These are phyloP conservation scores for Sceloporus undulatus DNA, from an alignment of 2,113 vertebrate species.

Conservation along the genomic window DNA sequence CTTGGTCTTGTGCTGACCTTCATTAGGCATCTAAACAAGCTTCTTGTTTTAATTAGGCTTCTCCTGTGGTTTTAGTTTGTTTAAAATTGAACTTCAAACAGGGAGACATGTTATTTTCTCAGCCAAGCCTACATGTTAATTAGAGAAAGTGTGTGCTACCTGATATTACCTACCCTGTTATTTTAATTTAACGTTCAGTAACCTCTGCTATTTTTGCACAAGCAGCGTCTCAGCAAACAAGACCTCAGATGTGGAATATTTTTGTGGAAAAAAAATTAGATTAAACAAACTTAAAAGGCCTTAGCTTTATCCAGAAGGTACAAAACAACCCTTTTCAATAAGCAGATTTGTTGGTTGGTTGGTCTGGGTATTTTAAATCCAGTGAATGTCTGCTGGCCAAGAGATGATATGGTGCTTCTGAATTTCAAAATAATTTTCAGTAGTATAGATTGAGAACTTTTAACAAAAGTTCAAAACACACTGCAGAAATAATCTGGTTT, in stretches of 20 bases:
- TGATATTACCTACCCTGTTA: background rate
- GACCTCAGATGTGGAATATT: conserved; percentile 11
- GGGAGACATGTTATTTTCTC: conserved; percentile 17
- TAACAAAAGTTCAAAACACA: too few relatives aligned
- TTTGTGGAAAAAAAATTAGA: conserved; percentile 27
- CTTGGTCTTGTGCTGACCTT: background rate
- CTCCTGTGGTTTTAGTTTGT: conserved; percentile 40
- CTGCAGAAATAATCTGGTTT: too few relatives aligned
- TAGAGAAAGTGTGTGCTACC: conserved; percentile 11
- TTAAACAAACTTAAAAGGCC: conserved; percentile 4
- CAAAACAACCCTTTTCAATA: conserved; percentile 8
- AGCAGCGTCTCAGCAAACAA: conserved; percentile 4
- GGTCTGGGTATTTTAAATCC: background rate
- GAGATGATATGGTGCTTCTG: background rate
- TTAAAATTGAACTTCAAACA: conserved; percentile 22
- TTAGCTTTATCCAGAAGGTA: background rate
- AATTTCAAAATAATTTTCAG: background rate
- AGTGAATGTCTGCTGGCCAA: background rate
- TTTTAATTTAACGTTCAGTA: conserved; percentile 7
- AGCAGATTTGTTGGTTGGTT: background rate
- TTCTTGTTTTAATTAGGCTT: conserved; percentile 33
- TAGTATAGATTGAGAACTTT: too few relatives aligned
- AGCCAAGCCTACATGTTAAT: conserved; percentile 25
- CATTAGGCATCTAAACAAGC: conserved; percentile 21
- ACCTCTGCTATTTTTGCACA: conserved; percentile 14